Conservation (phyloP, 1,140 invertebrate species). For the Geopemphigus sp. region DNA sequence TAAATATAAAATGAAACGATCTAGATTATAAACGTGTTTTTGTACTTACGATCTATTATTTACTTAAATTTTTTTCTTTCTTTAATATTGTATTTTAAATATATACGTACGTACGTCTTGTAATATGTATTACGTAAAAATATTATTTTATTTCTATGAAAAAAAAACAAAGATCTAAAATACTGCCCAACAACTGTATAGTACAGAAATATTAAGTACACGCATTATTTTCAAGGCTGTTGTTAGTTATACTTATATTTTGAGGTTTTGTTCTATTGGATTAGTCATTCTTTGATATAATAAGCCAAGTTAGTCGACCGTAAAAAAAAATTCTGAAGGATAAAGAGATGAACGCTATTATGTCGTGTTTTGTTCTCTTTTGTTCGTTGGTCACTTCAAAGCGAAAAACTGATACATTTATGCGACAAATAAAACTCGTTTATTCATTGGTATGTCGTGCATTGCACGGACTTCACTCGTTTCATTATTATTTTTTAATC, state of each 20-base stretch:
- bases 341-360: background rate
- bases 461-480: background rate
- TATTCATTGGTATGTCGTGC: background rate
- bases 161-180: conserved; percentile 14
- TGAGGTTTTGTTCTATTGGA: conserved; percentile 22
- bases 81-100: too few relatives aligned
- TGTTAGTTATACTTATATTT: background rate
- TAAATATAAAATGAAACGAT: too few relatives aligned
- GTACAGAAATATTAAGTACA: background rate
- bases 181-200: background rate
- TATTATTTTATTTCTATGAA: conserved; percentile 5
- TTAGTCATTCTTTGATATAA: conserved; percentile 4
- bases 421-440: background rate
- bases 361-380: background rate
- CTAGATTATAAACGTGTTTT: background rate
- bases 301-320: background rate
- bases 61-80: too few relatives aligned
- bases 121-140: background rate
- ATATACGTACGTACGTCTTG: too few relatives aligned
- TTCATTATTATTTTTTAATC: background rate
- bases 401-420: background rate
- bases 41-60: background rate
- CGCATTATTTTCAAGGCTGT: conserved; percentile 12
- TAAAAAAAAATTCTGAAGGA: background rate
- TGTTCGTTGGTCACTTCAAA: conserved; percentile 10